phyloP scores from a whole-genome alignment of 1,140 invertebrate species.

The Chironomus tepperi region DNA sequence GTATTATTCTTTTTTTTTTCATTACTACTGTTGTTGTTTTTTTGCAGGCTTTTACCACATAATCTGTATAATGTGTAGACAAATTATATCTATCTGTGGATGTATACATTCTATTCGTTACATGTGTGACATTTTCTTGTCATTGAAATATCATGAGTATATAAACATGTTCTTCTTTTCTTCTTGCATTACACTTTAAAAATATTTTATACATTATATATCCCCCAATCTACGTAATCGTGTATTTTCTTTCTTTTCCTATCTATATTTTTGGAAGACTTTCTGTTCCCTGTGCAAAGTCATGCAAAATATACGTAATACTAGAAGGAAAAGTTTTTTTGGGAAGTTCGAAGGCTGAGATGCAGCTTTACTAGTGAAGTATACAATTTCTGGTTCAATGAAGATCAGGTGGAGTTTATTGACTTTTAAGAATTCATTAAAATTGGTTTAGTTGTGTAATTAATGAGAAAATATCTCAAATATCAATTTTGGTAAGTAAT shows the following conservation, averaged over 20 bases:
- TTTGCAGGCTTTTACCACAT: neutral
- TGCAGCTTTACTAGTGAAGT: too few relatives aligned
- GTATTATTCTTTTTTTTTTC: neutral
- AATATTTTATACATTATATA: too few relatives aligned
- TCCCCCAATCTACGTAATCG: too few relatives aligned
- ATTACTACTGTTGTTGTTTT: neutral
- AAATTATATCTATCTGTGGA: too few relatives aligned
- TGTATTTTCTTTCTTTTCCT: neutral
- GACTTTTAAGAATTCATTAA: too few relatives aligned
- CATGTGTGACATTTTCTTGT: conserved; percentile 12
- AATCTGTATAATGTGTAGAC: neutral
- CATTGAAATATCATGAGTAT: neutral
- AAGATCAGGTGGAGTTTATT: too few relatives aligned
- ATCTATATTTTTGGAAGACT: neutral
- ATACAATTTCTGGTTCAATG: too few relatives aligned
- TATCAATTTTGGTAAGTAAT: too few relatives aligned
- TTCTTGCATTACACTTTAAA: neutral
- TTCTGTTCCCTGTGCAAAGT: too few relatives aligned
- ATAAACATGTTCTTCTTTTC: neutral
- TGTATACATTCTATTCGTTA: neutral
- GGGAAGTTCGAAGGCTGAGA: too few relatives aligned
- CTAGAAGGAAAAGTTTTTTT: neutral
- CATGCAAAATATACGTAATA: neutral
- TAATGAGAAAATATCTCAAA: too few relatives aligned
- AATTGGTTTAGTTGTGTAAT: too few relatives aligned